Conservation (phyloP, 2,113 vertebrate genomes). For the Erpornis zantholeuca region DNA sequence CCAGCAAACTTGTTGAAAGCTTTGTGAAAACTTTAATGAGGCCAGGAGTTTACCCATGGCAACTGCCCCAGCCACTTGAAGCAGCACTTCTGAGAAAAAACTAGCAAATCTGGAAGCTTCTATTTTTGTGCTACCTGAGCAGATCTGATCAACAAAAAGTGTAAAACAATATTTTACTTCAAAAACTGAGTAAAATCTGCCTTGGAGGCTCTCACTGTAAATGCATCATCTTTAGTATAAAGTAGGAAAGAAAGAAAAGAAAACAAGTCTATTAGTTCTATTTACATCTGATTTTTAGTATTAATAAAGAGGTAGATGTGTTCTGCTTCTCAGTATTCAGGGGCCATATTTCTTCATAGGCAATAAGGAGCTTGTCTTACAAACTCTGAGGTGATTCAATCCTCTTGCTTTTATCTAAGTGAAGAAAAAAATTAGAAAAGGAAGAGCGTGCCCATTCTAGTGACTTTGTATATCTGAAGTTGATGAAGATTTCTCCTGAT, state of each 20-base stretch:
- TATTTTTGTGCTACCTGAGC: neutral
- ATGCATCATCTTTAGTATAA: neutral
- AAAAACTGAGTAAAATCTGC: neutral
- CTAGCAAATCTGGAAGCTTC: neutral
- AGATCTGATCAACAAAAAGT: neutral
- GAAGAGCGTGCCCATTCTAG: neutral
- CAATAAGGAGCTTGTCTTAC: neutral
- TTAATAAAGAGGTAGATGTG: neutral
- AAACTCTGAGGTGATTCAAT: neutral
- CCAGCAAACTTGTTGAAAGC: neutral
- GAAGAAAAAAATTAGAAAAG: neutral
- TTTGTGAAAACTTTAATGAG: slow-evolving; percentile 21
- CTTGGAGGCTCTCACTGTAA: neutral
- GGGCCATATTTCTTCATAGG: neutral
- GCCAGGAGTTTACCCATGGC: slow-evolving; percentile 9
- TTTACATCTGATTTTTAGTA: neutral
- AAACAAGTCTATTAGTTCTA: neutral
- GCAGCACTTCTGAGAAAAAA: neutral
- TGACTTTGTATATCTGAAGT: neutral
- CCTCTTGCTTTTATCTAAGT: neutral
- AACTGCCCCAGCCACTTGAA: neutral
- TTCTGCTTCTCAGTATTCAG: neutral
- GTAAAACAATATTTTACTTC: neutral
- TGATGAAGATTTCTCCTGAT: neutral
- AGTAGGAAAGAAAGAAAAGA: neutral